These are phyloP conservation scores for Oreortyx pictus DNA, from an alignment of 2,797 vertebrate genomes.

Conservation along the genomic window DNA sequence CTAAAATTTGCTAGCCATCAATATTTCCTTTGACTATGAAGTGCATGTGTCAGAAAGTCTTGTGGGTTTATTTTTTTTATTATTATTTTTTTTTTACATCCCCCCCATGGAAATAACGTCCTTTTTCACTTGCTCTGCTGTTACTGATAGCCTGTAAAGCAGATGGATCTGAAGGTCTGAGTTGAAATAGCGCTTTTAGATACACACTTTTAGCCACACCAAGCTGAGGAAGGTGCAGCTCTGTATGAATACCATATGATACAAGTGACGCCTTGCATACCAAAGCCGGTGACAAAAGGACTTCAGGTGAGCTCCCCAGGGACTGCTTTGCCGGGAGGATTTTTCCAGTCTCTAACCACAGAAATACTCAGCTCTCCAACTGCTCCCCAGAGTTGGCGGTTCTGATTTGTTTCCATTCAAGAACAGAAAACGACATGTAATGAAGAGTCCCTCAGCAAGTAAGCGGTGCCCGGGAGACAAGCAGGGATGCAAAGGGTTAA, in stretches of 20 bases:
- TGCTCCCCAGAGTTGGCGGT: not conserved
- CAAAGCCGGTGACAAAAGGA: not conserved
- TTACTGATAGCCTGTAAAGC: not conserved
- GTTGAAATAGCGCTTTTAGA: not conserved
- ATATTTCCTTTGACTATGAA: conserved; percentile 39
- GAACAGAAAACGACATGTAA: not conserved
- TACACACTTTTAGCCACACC: not conserved
- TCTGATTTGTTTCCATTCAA: conserved; percentile 2
- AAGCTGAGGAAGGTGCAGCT: not conserved
- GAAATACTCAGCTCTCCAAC: not conserved
- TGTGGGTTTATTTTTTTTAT: not conserved
- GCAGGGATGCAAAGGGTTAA: conserved; percentile 76
- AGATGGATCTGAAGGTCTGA: not conserved
- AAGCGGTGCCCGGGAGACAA: not conserved
- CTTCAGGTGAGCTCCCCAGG: conserved; percentile 1
- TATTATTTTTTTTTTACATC: too few relatives aligned
- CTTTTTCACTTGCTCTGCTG: not conserved
- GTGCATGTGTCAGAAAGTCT: not conserved
- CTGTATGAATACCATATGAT: not conserved
- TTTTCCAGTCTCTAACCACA: not conserved
- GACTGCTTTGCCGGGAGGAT: not conserved
- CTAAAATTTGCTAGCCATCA: conserved; percentile 19
- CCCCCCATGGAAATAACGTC: not conserved
- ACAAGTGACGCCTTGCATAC: not conserved
- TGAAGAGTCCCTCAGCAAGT: not conserved